phyloP scores from a whole-genome alignment of 2,888 invertebrate species.

The Acanthococcus lagerstroemiae region DNA sequence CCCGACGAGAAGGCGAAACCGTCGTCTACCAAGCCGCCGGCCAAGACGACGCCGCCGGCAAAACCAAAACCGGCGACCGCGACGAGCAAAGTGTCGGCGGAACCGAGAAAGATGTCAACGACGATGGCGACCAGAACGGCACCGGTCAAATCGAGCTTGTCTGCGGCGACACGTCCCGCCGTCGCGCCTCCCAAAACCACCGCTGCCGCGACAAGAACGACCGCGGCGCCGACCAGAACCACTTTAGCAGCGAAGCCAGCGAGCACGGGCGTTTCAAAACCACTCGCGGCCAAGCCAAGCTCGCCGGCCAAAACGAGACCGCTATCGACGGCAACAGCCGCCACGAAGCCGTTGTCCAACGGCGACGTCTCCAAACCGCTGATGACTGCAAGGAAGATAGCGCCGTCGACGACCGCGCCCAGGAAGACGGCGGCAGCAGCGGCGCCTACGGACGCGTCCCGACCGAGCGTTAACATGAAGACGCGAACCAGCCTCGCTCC shows the following conservation, averaged over 20 bases:
- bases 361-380: slow-evolving; percentile 14
- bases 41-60: slow-evolving; percentile 23
- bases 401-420: not conserved
- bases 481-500: slow-evolving; percentile 33
- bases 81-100: slow-evolving; percentile 3
- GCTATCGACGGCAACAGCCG: slow-evolving; percentile 7
- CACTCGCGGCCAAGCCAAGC: not conserved
- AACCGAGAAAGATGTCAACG: slow-evolving; percentile 14
- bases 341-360: slow-evolving; percentile 24
- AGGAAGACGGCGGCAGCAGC: not conserved
- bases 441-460: slow-evolving; percentile 14
- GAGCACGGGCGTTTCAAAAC: not conserved
- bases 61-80: slow-evolving; percentile 27
- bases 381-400: not conserved
- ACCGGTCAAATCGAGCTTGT: not conserved
- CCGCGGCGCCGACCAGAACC: slow-evolving; percentile 13
- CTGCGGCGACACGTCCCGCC: slow-evolving; percentile 6
- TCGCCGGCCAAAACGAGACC: slow-evolving; percentile 24
- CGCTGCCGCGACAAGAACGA: not conserved
- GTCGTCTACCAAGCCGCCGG: slow-evolving; percentile 13
- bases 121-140: slow-evolving; percentile 29
- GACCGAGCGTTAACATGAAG: slow-evolving; percentile 26
- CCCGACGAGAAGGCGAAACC: slow-evolving; percentile 30
- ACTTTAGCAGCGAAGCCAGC: not conserved
- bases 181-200: slow-evolving; percentile 11